These are phyloP conservation scores for Myotis yumanensis DNA, from an alignment of 2,113 vertebrate genomes.

Conservation along the genomic window DNA sequence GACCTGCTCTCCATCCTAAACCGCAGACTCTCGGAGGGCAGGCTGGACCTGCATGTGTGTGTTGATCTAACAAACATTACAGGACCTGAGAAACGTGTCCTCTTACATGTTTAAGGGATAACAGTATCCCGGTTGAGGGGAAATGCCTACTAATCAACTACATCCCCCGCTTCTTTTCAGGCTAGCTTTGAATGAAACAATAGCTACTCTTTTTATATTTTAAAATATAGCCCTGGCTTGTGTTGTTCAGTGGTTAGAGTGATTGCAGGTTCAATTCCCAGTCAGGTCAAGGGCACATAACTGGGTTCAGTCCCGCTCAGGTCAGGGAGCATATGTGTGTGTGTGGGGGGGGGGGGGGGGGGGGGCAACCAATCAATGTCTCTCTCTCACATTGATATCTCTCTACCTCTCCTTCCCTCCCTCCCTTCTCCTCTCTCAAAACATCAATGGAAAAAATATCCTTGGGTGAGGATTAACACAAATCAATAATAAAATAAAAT, in stretches of 20 bases:
- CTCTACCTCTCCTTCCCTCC: not conserved
- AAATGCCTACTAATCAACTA: conserved; percentile 13
- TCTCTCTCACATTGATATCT: not conserved
- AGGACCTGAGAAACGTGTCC: conserved; percentile 39
- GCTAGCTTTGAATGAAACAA: not conserved
- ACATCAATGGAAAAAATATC: not conserved
- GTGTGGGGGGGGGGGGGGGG: too few relatives aligned
- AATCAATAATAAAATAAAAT: not conserved
- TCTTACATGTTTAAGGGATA: not conserved
- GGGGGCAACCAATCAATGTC: not conserved
- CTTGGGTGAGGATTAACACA: not conserved
- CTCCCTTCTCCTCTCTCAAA: not conserved
- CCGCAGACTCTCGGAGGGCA: conserved; percentile 12
- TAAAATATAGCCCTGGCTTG: not conserved
- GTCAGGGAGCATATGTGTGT: not conserved
- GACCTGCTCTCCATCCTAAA: not conserved
- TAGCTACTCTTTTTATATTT: not conserved
- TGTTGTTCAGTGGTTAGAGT: not conserved
- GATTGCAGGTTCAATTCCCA: not conserved
- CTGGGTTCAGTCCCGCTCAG: not conserved
- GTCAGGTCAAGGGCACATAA: not conserved
- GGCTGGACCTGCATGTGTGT: not conserved
- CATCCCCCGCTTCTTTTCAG: not conserved
- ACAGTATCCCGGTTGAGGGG: conserved; percentile 17
- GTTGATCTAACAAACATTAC: conserved; percentile 66